Base-by-base conservation (phyloP, 2,113 vertebrate species). In the Campylomormyrus tamandua region DNA sequence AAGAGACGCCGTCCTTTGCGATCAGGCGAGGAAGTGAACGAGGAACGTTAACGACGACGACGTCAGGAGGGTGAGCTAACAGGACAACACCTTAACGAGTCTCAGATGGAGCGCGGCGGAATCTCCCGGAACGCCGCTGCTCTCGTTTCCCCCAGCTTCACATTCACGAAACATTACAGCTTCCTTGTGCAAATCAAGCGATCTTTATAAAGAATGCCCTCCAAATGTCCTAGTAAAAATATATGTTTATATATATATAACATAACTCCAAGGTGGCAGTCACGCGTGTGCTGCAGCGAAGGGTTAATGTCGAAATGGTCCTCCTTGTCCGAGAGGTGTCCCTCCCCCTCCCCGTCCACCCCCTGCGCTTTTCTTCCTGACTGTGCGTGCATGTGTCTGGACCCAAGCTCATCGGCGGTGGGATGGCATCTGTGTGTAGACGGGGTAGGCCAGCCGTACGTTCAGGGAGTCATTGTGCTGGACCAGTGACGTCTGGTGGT, bases 131-230 rank as follows among this genome's bases (percentile, higher is more conserved):
- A 95, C 96, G 92, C 93, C 90, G 91, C 88, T 96, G 96, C 95
- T 93, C 95, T 96, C 94, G 94, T 95, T 95, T 95, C 91, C 92
- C 92, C 96, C 96, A 94, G 94, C 95, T 96, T 98, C 97, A 98
- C 98, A 99, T 99, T 99, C 98, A 99, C 96, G 97, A 80, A 97
- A 98, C 95, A 93, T 94, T 94, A 97, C 96, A 97, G 97, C 97
- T 97, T 98, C 97, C 97, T 97, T 99, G 98, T 99, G 98, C 98
- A 99, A 99, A 99, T 98, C 97, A 97, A 99, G 98, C 98, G 97
- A 97, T 98, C 97, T 97, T 96, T 97, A 98, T 96, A 97, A 98
- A 98, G 97, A 98, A 99, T 97, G 98, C 97, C 98, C 97, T 97
- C 97, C 93, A 89, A 96, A 89, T 92, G 94, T 95, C 95, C 95